Conservation (phyloP, 2,888 invertebrate species). For the Apodemia duryi region DNA sequence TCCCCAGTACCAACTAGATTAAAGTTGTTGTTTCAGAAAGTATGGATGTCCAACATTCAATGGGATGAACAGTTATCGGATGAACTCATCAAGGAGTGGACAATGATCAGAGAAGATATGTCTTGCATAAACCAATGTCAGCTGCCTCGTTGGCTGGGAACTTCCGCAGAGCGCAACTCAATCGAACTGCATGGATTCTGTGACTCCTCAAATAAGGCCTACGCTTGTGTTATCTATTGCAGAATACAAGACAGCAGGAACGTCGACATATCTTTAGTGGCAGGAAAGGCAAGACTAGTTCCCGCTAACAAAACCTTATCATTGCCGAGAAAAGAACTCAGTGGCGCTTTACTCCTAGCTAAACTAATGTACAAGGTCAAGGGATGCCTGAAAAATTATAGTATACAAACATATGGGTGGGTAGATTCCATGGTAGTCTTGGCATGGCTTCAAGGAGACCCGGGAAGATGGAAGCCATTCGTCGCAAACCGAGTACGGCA, state of each 20-base stretch:
- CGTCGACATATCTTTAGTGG: neutral
- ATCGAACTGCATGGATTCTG: neutral
- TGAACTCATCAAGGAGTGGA: neutral
- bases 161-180: neutral
- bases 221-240: neutral
- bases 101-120: neutral
- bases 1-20: constrained; percentile 16
- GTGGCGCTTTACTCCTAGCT: neutral
- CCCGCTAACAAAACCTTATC: constrained; percentile 12
- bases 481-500: too few relatives aligned
- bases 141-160: neutral
- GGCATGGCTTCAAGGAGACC: neutral
- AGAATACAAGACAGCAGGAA: neutral
- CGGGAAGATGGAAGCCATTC: neutral
- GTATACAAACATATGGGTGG: neutral
- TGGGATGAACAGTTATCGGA: neutral
- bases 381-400: neutral
- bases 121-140: neutral
- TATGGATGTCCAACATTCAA: constrained; percentile 15
- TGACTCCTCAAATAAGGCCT: neutral
- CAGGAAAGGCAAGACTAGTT: constrained; percentile 7
- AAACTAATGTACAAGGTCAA: neutral
- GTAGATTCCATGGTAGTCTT: neutral
- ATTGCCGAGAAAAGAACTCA: neutral
- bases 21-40: constrained; percentile 14